These are phyloP conservation scores for Lampris megalopsis DNA, from an alignment of 2,113 vertebrate genomes.

Conservation along the genomic window DNA sequence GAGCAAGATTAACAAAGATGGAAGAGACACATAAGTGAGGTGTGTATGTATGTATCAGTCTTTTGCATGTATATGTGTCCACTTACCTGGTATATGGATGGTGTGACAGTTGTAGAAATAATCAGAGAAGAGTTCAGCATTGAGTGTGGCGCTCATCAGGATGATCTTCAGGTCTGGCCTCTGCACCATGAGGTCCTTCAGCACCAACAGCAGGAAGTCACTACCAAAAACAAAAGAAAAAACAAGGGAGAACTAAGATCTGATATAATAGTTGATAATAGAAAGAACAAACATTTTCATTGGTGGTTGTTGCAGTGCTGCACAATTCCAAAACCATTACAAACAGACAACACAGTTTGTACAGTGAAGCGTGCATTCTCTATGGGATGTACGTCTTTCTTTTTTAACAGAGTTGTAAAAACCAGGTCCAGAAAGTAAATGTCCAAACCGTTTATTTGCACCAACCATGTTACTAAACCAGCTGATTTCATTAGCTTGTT, in stretches of 20 bases:
- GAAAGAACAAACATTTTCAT: no score
- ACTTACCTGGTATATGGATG: slow-evolving; percentile 93
- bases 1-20: background rate
- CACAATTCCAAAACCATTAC: no score
- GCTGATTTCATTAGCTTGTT: no score
- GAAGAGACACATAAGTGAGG: background rate
- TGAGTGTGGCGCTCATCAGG: slow-evolving; percentile 97
- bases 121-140: slow-evolving; percentile 93
- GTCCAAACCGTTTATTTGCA: no score
- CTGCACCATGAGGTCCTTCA: slow-evolving; percentile 91
- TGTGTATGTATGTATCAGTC: background rate
- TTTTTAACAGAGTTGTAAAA: no score
- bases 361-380: no score
- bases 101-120: slow-evolving; percentile 91
- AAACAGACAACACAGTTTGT: no score
- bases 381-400: no score
- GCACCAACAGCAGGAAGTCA: slow-evolving; percentile 95
- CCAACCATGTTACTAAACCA: no score
- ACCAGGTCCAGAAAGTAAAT: no score
- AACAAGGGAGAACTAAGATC: background rate
- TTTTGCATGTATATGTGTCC: background rate
- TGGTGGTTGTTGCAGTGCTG: no score
- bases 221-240: slow-evolving; percentile 68
- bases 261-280: no score
- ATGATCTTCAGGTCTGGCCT: slow-evolving; percentile 91